These are phyloP conservation scores for Chionodraco myersi DNA, from an alignment of 2,113 vertebrate genomes.

Conservation along the genomic window DNA sequence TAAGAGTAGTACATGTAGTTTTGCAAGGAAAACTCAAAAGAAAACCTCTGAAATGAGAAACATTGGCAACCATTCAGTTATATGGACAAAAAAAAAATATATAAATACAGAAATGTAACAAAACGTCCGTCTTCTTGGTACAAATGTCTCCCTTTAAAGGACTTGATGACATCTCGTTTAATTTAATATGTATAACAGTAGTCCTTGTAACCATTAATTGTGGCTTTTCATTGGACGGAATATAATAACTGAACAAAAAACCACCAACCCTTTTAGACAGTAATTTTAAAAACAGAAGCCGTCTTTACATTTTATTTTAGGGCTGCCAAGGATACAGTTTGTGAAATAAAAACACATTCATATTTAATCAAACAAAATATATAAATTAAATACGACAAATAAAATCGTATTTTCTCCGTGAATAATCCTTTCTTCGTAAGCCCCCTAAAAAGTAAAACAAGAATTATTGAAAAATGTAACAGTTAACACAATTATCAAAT, in stretches of 20 bases:
- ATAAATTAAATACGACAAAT: conserved; percentile 27
- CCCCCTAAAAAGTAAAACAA: conserved; percentile 30
- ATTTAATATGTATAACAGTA: neutral
- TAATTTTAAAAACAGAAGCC: conserved; percentile 8
- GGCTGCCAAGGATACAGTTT: conserved; percentile 33
- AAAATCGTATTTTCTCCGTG: conserved; percentile 22
- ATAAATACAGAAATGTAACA: neutral
- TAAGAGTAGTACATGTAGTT: neutral
- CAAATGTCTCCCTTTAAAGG: neutral
- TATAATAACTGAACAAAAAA: neutral
- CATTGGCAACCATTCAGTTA: neutral
- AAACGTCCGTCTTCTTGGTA: neutral
- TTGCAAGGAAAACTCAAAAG: neutral
- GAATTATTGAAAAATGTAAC: neutral
- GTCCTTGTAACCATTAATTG: neutral
- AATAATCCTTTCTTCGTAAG: conserved; percentile 31
- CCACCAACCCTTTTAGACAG: neutral
- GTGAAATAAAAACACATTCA: conserved; percentile 36
- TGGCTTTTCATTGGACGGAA: neutral
- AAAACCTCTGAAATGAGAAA: neutral
- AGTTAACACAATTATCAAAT: neutral
- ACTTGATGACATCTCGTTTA: neutral
- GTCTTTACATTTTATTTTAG: conserved; percentile 32
- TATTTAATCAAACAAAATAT: conserved; percentile 19
- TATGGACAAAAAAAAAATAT: no score